These are phyloP conservation scores for Centruroides vittatus DNA, from an alignment of 1,140 invertebrate species.

Conservation along the genomic window DNA sequence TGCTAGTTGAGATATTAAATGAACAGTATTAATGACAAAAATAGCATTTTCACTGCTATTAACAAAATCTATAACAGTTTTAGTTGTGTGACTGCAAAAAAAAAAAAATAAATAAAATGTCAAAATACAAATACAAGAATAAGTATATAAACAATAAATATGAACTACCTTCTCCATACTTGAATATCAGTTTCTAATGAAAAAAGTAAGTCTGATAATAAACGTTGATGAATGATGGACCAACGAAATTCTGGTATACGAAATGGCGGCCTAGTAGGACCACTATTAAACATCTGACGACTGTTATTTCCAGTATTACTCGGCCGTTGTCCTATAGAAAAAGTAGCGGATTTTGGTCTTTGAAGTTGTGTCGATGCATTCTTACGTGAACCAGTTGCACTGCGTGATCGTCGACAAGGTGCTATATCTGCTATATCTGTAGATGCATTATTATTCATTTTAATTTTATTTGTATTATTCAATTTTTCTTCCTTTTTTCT, in stretches of 20 bases:
- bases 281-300: constrained; percentile 15
- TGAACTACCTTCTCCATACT: constrained; percentile 56
- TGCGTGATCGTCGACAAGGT: constrained; percentile 5
- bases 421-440: constrained; percentile 2
- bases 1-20: constrained; percentile 94
- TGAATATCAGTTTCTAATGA: constrained; percentile 96
- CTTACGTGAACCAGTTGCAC: constrained; percentile 11
- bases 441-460: neutral
- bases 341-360: constrained; percentile 8
- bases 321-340: constrained; percentile 6
- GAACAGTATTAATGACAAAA: constrained; percentile 98
- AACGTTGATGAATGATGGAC: constrained; percentile 94
- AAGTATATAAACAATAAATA: neutral
- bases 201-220: constrained; percentile 92
- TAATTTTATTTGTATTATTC: neutral
- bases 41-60: constrained; percentile 96
- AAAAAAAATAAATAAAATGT: constrained; percentile 9
- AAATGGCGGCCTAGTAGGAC: constrained; percentile 57
- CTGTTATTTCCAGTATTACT: neutral
- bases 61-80: constrained; percentile 94
- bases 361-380: neutral
- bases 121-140: neutral
- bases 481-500: neutral
- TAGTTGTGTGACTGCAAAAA: constrained; percentile 70
- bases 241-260: constrained; percentile 98